Percentiles rank a stretch among this genome's conserved stretches.
Conservation (phyloP, 2,113 vertebrate species). For the Hemichromis elongatus region DNA sequence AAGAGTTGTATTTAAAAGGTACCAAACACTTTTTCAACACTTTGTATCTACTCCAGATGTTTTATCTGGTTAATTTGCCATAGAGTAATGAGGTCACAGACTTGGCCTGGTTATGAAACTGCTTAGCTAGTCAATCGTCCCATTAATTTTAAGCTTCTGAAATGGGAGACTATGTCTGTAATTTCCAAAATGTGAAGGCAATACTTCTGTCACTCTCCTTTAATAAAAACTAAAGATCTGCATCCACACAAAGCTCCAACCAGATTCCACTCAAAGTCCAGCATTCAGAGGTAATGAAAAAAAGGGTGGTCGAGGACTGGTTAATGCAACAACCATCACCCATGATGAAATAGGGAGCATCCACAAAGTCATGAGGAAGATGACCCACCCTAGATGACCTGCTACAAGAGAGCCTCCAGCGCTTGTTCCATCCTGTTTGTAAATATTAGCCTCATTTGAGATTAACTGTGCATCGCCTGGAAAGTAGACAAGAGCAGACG, state of each 20-base stretch:
- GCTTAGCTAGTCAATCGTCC: neutral
- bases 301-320: neutral
- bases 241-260: neutral
- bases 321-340: neutral
- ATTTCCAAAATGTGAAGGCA: neutral
- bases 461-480: neutral
- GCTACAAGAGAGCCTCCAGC: neutral
- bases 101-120: neutral
- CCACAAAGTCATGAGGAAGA: neutral
- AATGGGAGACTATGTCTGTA: neutral
- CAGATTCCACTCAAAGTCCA: neutral
- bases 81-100: neutral
- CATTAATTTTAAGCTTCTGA: neutral
- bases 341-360: neutral
- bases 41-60: neutral
- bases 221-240: neutral
- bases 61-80: neutral
- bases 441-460: neutral
- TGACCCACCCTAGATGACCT: neutral
- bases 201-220: neutral
- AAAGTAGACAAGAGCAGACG: neutral
- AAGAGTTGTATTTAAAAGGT: neutral
- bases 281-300: neutral
- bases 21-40: neutral
- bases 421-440: neutral